These are phyloP conservation scores for Microctonus hyperodae DNA, from an alignment of 2,888 invertebrate species.

Conservation along the genomic window DNA sequence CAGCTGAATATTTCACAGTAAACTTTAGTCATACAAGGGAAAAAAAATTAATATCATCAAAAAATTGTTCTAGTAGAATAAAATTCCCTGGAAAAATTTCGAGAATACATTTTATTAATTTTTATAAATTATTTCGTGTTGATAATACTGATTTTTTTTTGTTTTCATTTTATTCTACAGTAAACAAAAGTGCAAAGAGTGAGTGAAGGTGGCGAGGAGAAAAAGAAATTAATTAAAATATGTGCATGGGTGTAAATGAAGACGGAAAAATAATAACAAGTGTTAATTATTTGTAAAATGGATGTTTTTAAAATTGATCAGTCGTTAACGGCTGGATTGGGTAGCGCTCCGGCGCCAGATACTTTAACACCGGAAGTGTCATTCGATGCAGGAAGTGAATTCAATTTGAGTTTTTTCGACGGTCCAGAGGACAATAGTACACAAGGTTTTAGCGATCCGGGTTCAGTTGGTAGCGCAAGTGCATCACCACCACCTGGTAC, in stretches of 20 bases:
- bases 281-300: constrained; percentile 63
- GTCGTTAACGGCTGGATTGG: constrained; percentile 71
- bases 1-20: constrained; percentile 41
- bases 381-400: constrained; percentile 79
- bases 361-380: constrained; percentile 71
- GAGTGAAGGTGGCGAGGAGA: background rate
- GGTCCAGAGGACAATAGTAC: constrained; percentile 72
- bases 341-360: constrained; percentile 69
- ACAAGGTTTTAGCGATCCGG: constrained; percentile 74
- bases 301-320: constrained; percentile 77
- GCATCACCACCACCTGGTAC: constrained; percentile 60
- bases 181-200: background rate
- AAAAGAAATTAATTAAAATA: background rate
- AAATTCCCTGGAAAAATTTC: too few relatives aligned
- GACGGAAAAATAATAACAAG: constrained; percentile 27
- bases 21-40: constrained; percentile 32
- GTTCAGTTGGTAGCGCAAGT: constrained; percentile 68
- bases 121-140: background rate
- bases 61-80: too few relatives aligned
- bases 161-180: background rate
- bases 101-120: background rate
- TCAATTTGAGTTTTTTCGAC: constrained; percentile 84
- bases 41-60: too few relatives aligned
- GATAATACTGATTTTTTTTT: background rate
- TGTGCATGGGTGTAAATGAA: background rate